Evolutionary conservation across 2,888 invertebrate genomes (phyloP), one percentile per base, ranked within the genome.

Genomic region (Hypselothyrea guttata): DNA sequence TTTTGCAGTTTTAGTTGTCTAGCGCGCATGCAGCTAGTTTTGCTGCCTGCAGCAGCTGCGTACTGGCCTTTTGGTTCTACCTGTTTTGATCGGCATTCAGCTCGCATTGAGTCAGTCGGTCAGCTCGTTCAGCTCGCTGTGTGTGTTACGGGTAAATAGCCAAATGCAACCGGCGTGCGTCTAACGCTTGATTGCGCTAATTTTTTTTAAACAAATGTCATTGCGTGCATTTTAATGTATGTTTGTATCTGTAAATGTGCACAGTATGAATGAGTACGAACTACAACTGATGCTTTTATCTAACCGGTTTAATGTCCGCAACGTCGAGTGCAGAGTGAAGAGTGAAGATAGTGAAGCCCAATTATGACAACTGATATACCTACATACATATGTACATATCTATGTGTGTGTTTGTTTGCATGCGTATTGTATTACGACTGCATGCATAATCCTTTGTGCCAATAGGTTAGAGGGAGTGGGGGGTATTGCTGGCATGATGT

Each of bases 91-190:
- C 31, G n/a, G n/a, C n/a, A n/a, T n/a, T 67, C 51, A 70, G 72
- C 72, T 53, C 40, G 18, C 27, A 51, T 47, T 62, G 62, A 72
- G n/a, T 72, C 56, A 56, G 62, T 72, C 56, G 62, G 62, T 70
- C 72, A 70, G 69, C 69, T 72, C n/a, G 68, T 62, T 70, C 42
- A 53, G 68, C 28, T 67, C 47, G 4, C 1, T 56, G 0, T 56
- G 28, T 16, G 16, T 28, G 11, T 57, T 53, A 54, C 51, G 54
- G 71, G 71, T 68, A 56, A 46, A 31, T 4, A 22, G 22, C n/a
- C n/a, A 12, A 40, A 33, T 7, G 35, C 46, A 9, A 7, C 18
- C 16, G 15, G 30, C 33, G 45, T 18, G 33, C 8, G 49, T 37
- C 5, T 18, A 38, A 47, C 54, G 71, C 45, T 38, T 48, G 40